A percentile compares a stretch with the other conserved stretches of the same genome.
phyloP scores from a whole-genome alignment of 1,140 invertebrate species.

The Diorhabda elongata region DNA sequence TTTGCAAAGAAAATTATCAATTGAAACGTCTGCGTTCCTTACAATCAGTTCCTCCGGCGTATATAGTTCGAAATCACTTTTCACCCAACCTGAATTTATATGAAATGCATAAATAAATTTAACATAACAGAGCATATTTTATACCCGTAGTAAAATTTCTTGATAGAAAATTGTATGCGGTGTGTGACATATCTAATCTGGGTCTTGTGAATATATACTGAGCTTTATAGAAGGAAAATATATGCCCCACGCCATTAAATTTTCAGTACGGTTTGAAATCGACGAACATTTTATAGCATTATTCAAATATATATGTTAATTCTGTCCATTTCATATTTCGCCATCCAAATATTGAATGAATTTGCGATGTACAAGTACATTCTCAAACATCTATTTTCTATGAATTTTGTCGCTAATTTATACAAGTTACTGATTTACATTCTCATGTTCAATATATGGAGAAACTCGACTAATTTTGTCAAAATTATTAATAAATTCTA shows the following conservation, averaged over 20 bases:
- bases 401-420: too few relatives aligned
- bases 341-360: too few relatives aligned
- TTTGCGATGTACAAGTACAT: too few relatives aligned
- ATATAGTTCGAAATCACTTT: background rate
- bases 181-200: conserved; percentile 2
- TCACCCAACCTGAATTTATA: background rate
- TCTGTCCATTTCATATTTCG: background rate
- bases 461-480: too few relatives aligned
- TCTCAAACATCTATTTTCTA: too few relatives aligned
- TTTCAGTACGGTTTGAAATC: background rate
- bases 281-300: background rate
- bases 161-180: conserved; percentile 2
- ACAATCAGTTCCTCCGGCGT: background rate
- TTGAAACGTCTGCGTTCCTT: too few relatives aligned
- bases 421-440: too few relatives aligned
- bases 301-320: background rate
- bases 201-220: background rate
- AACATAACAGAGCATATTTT: background rate
- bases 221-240: background rate
- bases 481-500: too few relatives aligned
- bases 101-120: conserved; percentile 3
- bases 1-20: too few relatives aligned
- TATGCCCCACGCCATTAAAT: background rate
- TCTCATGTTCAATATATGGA: too few relatives aligned
- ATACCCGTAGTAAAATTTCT: background rate